These are phyloP conservation scores for Noctua janthina DNA, from an alignment of 2,888 invertebrate species.

Conservation along the genomic window DNA sequence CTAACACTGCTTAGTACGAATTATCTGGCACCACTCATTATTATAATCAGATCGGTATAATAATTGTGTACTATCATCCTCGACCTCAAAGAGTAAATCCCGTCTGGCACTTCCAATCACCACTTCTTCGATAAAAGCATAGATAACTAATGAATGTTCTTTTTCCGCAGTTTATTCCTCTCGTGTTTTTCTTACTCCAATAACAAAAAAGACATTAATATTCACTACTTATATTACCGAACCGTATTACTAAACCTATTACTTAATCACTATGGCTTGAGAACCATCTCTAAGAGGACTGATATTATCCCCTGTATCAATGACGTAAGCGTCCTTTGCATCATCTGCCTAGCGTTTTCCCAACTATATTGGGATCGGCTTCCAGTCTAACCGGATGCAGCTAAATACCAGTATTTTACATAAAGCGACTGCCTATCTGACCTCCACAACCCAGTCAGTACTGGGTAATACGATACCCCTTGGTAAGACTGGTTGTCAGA, in stretches of 20 bases:
- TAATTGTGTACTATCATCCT: not conserved
- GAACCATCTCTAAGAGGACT: constrained; percentile 1
- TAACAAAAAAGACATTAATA: not conserved
- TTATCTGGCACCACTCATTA: not conserved
- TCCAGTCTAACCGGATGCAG: too few relatives aligned
- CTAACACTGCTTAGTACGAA: not conserved
- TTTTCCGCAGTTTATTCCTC: not conserved
- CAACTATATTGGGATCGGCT: too few relatives aligned
- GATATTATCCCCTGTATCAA: not conserved
- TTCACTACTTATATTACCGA: not conserved
- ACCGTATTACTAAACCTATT: constrained; percentile 3
- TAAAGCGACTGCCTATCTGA: too few relatives aligned
- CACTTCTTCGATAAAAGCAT: not conserved
- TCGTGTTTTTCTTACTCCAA: not conserved
- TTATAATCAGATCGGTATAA: not conserved
- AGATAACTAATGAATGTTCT: too few relatives aligned
- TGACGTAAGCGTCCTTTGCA: constrained; percentile 7
- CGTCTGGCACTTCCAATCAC: not conserved
- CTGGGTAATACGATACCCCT: too few relatives aligned
- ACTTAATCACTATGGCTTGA: constrained; percentile 10
- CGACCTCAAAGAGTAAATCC: not conserved
- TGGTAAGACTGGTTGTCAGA: too few relatives aligned
- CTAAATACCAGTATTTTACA: too few relatives aligned
- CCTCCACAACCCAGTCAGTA: too few relatives aligned
- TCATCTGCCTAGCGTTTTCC: too few relatives aligned